phyloP scores from a whole-genome alignment of 2,113 vertebrate species.

The Etia nguti region DNA sequence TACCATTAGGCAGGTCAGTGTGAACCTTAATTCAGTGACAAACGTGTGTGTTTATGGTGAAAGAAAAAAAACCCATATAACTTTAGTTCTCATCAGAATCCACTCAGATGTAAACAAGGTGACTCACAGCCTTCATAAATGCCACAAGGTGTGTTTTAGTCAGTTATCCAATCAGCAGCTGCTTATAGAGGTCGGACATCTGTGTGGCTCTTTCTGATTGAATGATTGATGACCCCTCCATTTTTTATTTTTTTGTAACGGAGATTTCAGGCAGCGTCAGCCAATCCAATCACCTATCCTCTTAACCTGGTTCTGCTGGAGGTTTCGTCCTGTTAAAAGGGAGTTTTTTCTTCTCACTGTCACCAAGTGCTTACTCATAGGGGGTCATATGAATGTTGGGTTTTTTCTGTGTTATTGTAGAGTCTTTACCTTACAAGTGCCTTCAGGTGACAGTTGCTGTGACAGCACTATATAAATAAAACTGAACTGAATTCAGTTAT shows the following conservation, averaged over 20 bases:
- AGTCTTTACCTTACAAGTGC: neutral
- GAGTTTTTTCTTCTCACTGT: too few relatives aligned
- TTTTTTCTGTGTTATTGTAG: neutral
- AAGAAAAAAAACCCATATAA: too few relatives aligned
- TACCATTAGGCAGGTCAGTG: too few relatives aligned
- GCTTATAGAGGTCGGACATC: neutral
- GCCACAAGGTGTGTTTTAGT: neutral
- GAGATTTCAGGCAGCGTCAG: neutral
- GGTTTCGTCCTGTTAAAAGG: too few relatives aligned
- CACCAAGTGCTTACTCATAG: too few relatives aligned
- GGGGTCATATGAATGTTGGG: too few relatives aligned
- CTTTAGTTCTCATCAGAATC: too few relatives aligned
- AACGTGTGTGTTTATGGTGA: too few relatives aligned
- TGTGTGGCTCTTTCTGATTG: neutral
- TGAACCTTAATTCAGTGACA: too few relatives aligned
- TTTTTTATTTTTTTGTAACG: neutral
- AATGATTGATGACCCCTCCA: neutral
- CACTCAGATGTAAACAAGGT: too few relatives aligned
- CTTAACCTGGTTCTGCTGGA: too few relatives aligned
- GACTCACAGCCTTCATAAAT: neutral
- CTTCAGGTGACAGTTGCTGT: neutral
- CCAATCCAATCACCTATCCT: neutral
- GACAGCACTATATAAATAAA: neutral
- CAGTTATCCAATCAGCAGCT: neutral
- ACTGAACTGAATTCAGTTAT: neutral